Conservation (phyloP, 1,140 invertebrate genomes). For the Paralvinella palmiformis region DNA sequence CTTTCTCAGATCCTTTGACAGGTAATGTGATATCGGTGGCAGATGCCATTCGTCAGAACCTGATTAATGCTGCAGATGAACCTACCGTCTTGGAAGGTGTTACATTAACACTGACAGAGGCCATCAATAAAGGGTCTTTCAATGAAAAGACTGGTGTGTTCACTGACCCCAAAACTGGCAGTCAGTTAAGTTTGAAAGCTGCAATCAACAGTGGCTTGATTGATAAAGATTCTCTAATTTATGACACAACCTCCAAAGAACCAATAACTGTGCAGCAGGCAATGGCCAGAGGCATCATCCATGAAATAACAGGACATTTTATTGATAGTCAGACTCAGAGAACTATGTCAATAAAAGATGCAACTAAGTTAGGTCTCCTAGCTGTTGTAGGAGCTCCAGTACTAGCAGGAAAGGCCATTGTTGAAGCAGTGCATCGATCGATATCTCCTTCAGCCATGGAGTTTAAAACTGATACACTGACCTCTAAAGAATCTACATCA, state of each 20-base stretch:
- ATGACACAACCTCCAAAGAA: slow-evolving; percentile 25
- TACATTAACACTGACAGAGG: slow-evolving; percentile 50
- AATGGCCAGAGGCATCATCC: slow-evolving; percentile 72
- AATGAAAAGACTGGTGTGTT: slow-evolving; percentile 62
- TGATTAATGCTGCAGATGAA: slow-evolving; percentile 16
- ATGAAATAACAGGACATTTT: slow-evolving; percentile 55
- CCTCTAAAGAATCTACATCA: too few relatives aligned
- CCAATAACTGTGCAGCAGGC: slow-evolving; percentile 71
- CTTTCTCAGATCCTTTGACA: slow-evolving; percentile 64
- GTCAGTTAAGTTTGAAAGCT: slow-evolving; percentile 48
- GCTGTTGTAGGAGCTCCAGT: slow-evolving; percentile 63
- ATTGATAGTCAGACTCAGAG: slow-evolving; percentile 65
- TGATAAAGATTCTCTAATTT: slow-evolving; percentile 58
- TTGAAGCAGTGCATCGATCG: slow-evolving; percentile 57
- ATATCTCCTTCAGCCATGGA: neutral
- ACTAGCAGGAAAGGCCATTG: slow-evolving; percentile 72
- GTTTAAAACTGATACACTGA: too few relatives aligned
- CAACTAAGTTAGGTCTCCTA: slow-evolving; percentile 73
- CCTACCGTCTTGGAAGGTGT: slow-evolving; percentile 21
- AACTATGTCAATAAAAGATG: slow-evolving; percentile 59
- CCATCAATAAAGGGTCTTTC: slow-evolving; percentile 65
- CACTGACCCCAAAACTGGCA: slow-evolving; percentile 57
- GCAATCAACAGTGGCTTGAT: slow-evolving; percentile 68
- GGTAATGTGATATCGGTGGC: slow-evolving; percentile 28
- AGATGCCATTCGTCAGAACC: slow-evolving; percentile 58